Percentiles rank a stretch among this genome's conserved stretches.
These are phyloP conservation scores for Drosophila dives DNA, from an alignment of 2,888 invertebrate species.

Conservation along the genomic window DNA sequence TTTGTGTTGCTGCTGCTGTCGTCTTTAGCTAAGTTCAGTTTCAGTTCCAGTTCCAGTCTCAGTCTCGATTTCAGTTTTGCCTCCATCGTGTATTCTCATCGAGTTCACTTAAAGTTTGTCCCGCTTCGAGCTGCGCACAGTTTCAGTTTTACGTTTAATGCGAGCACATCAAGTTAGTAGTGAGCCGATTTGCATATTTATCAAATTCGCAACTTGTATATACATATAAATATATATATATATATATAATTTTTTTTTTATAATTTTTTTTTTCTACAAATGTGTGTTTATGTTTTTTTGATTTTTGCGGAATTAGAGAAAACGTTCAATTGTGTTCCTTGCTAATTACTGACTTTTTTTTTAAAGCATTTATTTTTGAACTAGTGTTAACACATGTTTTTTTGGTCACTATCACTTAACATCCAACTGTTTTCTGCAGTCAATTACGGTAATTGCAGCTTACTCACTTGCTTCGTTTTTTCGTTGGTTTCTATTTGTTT, in stretches of 20 bases:
- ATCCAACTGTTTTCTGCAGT: neutral
- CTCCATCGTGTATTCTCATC: slow-evolving; percentile 54
- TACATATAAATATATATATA: slow-evolving; percentile 2
- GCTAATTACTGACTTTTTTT: slow-evolving; percentile 6
- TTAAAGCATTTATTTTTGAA: neutral
- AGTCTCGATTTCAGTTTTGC: slow-evolving; percentile 20
- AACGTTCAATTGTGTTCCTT: neutral
- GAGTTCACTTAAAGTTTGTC: slow-evolving; percentile 70
- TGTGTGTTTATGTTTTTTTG: neutral
- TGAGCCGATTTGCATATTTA: slow-evolving; percentile 32
- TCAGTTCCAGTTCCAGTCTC: slow-evolving; percentile 1
- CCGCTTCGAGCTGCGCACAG: slow-evolving; percentile 61
- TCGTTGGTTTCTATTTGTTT: slow-evolving; percentile 16
- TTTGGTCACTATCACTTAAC: slow-evolving; percentile 6
- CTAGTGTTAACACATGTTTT: slow-evolving; percentile 1
- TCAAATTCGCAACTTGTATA: neutral
- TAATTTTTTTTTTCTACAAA: slow-evolving; percentile 4
- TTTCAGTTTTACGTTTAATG: slow-evolving; percentile 70
- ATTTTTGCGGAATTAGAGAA: neutral
- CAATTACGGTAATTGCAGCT: slow-evolving; percentile 33
- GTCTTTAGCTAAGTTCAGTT: slow-evolving; percentile 34
- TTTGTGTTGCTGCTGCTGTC: neutral
- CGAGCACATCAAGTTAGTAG: slow-evolving; percentile 69
- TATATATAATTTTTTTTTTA: neutral
- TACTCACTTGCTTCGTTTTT: slow-evolving; percentile 16